phyloP scores from a whole-genome alignment of 2,113 vertebrate genomes.

The Tympanuchus pallidicinctus region DNA sequence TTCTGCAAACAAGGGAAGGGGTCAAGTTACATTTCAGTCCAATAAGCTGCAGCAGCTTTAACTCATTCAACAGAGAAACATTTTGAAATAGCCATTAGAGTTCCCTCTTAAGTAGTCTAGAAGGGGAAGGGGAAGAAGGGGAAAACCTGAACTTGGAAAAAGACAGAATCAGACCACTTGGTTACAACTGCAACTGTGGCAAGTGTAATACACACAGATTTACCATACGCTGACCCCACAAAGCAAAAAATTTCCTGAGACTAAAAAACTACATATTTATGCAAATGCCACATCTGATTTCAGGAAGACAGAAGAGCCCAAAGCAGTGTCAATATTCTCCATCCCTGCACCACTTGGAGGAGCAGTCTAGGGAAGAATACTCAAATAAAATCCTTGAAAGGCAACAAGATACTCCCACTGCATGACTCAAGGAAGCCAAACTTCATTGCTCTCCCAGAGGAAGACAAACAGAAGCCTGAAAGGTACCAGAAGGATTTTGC shows the following conservation, averaged over 20 bases:
- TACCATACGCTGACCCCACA: neutral
- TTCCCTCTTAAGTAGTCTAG: rapidly evolving
- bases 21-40: neutral
- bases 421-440: neutral
- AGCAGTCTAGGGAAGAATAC: neutral
- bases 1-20: neutral
- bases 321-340: neutral
- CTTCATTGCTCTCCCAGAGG: neutral
- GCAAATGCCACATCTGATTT: neutral
- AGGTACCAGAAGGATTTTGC: conserved; percentile 94
- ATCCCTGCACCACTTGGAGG: neutral
- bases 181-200: neutral
- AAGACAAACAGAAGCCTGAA: neutral
- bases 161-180: neutral
- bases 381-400: neutral
- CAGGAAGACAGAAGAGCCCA: neutral
- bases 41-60: neutral
- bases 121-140: neutral
- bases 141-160: neutral
- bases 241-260: neutral
- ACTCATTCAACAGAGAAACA: neutral
- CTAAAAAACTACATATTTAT: neutral
- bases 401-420: neutral
- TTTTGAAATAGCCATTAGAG: neutral
- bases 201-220: neutral